Evolutionary conservation across 2,888 invertebrate species (phyloP), one percentile per base, ranked within the genome.

Genomic region (Thalpophila matura): DNA sequence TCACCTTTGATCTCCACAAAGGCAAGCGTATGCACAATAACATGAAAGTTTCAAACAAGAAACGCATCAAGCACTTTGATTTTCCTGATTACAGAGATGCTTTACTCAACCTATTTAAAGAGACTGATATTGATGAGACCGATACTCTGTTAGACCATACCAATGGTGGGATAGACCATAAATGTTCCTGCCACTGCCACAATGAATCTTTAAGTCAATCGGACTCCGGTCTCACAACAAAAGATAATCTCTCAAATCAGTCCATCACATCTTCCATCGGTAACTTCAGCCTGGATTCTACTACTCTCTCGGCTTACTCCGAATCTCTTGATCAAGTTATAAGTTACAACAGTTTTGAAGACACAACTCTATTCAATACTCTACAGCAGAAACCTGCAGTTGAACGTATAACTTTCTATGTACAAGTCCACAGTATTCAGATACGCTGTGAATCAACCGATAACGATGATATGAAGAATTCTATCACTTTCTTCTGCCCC

Each of bases 241-340:
- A 91, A 65, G 87, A 91, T 1, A 77, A 80, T 49, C 84, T 88
- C 0, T 73, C 85, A 0, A 85, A 87, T 45, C 87, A 87, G 27
- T 89, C 91, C 0, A 92, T 95, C 4, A 91, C 92, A 2, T 94
- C 95, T 0, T 95, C 95, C 0, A 89, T 95, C 0, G 95, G 95
- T 0, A 94, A 95, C 69, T 95, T 95, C 57, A 89, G 85, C 6
- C 68, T 95, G 1, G 93, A 94, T 67, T 86, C 88, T 0, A 90
- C 90, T 1, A 91, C 93, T 2, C 74, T 95, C 3, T 92, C 93
- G 0, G 94, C 92, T 0, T 95, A 90, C 38, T 95, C 95, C 0
- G 95, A 95, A 47, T 93, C 95, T 0, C 68, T 95, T 0, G 95
- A 94, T 29, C 89, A 88, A 54, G 82, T 91, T 0, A 82, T 94